Base-by-base conservation (phyloP, 2,113 vertebrate species). In the Motacilla tschutschensis region DNA sequence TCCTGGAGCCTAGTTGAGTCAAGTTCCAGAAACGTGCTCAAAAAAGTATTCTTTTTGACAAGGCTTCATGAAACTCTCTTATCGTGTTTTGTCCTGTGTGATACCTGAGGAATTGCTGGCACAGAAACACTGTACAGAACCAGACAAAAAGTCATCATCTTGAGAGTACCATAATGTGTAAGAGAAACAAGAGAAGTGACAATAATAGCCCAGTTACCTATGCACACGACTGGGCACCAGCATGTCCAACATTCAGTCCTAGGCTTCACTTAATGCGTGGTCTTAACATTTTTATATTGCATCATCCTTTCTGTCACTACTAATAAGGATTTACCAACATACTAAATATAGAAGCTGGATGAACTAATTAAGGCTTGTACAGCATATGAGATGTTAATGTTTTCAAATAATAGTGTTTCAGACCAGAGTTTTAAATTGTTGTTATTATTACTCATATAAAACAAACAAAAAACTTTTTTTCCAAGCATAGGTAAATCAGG, bases 311-410 rank as follows among this genome's bases (percentile, higher is more conserved):
- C 47, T 76, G 43, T 59, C 36, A 74, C 35, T 57, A 85, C 55
- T 79, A 85, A 88, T 75, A 80, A 89, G 19, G 35, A 48, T 66
- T 87, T 94, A 79, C 63, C 58, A 83, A 51, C 46, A 73, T 53
- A 79, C 28, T 81, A 87, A 86, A 88, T 48, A 89, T 21, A 86
- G 31, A 77, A 69, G 40, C 41, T 47, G 15, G 16, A 69, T 1
- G 3, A 81, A 81, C 35, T 92, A 85, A 93, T 92, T 79, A 87
- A 85, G 47, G 67, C 60, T 79, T 88, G 17, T 63, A 60, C 38
- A 64, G 33, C 14, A 43, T 63, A 33, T 67, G 22, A 89, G 26
- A 75, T 76, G 71, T 28, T 74, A 76, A 77, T 40, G 60, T 26
- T 91, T 85, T 57, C 25, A 94, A 74, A 87, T 78, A 83, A 84